Conservation (phyloP, 2,113 vertebrate genomes). For the Gavia stellata region DNA sequence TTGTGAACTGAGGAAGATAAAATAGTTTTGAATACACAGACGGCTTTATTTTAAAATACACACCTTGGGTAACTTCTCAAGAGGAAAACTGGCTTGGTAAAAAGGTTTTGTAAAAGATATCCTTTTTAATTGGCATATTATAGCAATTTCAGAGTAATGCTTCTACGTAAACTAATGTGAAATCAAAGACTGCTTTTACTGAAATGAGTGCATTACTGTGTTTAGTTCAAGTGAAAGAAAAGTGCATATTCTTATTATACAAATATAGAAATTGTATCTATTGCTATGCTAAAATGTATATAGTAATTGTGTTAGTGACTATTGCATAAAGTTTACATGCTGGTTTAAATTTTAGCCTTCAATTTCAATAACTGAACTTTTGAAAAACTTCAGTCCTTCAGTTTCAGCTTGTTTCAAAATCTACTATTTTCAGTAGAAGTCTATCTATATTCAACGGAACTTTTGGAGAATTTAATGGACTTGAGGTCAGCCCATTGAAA, state of each 20-base stretch:
- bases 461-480: background rate
- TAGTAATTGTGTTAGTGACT: background rate
- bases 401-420: background rate
- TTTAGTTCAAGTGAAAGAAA: background rate
- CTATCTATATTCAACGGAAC: background rate
- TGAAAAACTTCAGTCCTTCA: background rate
- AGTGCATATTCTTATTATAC: background rate
- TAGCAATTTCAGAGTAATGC: background rate
- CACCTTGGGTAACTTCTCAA: background rate
- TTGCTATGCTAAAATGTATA: background rate
- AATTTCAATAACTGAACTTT: background rate
- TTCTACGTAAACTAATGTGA: background rate
- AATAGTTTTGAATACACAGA: background rate
- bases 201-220: background rate
- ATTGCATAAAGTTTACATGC: background rate
- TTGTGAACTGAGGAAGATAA: background rate
- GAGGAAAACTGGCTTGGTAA: background rate
- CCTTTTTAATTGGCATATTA: background rate
- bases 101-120: background rate
- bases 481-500: background rate
- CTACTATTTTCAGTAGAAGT: background rate
- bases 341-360: background rate
- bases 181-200: background rate
- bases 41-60: background rate
- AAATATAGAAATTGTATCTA: background rate